These are phyloP conservation scores for Rhinatrema bivittatum DNA, from an alignment of 2,797 vertebrate genomes.

Conservation along the genomic window DNA sequence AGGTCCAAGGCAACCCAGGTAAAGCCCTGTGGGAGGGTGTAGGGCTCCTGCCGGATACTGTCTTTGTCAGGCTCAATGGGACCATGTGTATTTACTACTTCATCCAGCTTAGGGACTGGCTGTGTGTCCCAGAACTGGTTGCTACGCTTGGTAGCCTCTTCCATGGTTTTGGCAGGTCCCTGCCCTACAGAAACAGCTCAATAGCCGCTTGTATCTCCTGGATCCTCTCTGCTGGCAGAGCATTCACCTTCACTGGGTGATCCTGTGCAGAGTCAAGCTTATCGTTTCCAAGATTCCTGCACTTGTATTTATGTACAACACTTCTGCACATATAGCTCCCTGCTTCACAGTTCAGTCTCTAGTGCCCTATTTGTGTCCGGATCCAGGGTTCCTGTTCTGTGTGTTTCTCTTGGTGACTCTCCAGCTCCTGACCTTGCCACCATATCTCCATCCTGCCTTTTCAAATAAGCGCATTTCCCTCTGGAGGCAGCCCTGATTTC, in stretches of 20 bases:
- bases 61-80: constrained; percentile 93
- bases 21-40: constrained; percentile 91
- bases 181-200: constrained; percentile 93
- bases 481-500: no score
- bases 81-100: constrained; percentile 89
- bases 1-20: constrained; percentile 92
- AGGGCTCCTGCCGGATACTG: constrained; percentile 88
- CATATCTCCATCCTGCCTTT: no score
- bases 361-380: no score
- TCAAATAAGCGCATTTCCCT: no score
- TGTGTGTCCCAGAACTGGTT: constrained; percentile 99
- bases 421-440: no score
- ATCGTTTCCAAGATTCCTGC: no score
- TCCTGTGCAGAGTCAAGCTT: constrained; percentile 71
- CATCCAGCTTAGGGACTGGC: constrained; percentile 92
- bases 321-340: no score
- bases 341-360: no score
- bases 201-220: constrained; percentile 98
- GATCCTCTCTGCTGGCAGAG: constrained; percentile 84
- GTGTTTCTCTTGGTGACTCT: no score
- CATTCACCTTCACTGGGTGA: constrained; percentile 78
- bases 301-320: no score
- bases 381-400: no score
- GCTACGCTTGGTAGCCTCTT: constrained; percentile 91
- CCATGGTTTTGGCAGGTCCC: constrained; percentile 96